Base-by-base conservation (phyloP, 2,113 vertebrate species). In the Hippocampus guttulatus region DNA sequence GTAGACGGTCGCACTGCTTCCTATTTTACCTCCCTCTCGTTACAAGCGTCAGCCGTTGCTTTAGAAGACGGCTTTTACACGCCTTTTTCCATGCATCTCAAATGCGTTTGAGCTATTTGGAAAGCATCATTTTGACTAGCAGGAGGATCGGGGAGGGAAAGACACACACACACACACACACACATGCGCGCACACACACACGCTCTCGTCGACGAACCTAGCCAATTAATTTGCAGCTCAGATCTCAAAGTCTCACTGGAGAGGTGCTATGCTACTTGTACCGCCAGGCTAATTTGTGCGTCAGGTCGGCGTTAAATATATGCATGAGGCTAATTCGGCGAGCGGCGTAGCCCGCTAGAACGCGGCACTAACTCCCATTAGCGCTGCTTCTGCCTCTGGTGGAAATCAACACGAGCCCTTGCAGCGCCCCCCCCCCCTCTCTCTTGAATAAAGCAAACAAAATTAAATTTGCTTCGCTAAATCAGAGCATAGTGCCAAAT, bases 391-490 rank as follows among this genome's bases (percentile, higher is more conserved):
- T 94, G 83, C 94, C 95, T 96, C 93, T 94, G 95, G 95, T 96
- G 94, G 94, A 96, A 96, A 98, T 95, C 94, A 95, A 93, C 94
- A 94, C 91, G 92, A 95, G 93, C 93, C 92, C 89, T 93, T 93
- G 92, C 93, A 91, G 91, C 92, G 30, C 25, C 25, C 25, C 25
- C 1, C 25, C 25, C 25, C 3, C 5, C 88, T 91, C 90, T 70
- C 73, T 81, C 95, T 94, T 95, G 94, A 94, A 96, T 96, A 95
- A 96, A 95, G 94, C 94, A 98, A 97, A 96, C 95, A 96, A 95
- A 96, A 95, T 96, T 96, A 94, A 94, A 96, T 97, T 97, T 94
- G 93, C 93, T 95, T 94, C 91, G 90, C 94, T 94, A 94, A 98
- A 96, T 96, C 95, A 94, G 95, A 96, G 94, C 94, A 91, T 92